A percentile compares a stretch with the other conserved stretches of the same genome.
These are phyloP conservation scores for Macaria notata DNA, from an alignment of 2,888 invertebrate genomes.

Conservation along the genomic window DNA sequence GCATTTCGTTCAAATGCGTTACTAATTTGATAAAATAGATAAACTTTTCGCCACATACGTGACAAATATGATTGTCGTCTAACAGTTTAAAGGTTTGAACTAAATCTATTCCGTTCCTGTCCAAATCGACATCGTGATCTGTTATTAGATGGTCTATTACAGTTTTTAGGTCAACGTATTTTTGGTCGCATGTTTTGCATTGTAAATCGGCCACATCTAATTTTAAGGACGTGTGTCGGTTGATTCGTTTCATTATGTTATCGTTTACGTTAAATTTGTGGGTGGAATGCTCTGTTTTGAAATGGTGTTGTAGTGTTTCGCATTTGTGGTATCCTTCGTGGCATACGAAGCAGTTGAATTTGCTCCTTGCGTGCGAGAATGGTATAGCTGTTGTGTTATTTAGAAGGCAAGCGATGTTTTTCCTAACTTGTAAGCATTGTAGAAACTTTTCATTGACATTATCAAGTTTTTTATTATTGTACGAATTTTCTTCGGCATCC, in stretches of 20 bases:
- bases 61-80: conserved; percentile 25
- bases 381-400: conserved; percentile 42
- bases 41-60: conserved; percentile 25
- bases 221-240: conserved; percentile 33
- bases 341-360: conserved; percentile 51
- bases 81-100: conserved; percentile 24
- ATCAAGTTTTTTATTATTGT: neutral
- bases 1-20: conserved; percentile 22
- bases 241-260: conserved; percentile 32
- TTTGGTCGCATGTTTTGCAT: conserved; percentile 34
- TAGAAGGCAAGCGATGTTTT: conserved; percentile 24
- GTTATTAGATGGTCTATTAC: conserved; percentile 36
- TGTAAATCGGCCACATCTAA: conserved; percentile 36
- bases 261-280: conserved; percentile 6
- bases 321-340: conserved; percentile 35
- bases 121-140: conserved; percentile 28
- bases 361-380: conserved; percentile 48
- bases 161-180: conserved; percentile 30
- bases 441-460: conserved; percentile 7
- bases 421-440: conserved; percentile 19
- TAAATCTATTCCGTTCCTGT: conserved; percentile 9
- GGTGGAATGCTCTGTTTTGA: conserved; percentile 7
- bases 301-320: conserved; percentile 32
- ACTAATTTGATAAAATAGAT: conserved; percentile 24
- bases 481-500: neutral